Conservation (phyloP, 2,888 invertebrate species). For the Mythimna lalbum region DNA sequence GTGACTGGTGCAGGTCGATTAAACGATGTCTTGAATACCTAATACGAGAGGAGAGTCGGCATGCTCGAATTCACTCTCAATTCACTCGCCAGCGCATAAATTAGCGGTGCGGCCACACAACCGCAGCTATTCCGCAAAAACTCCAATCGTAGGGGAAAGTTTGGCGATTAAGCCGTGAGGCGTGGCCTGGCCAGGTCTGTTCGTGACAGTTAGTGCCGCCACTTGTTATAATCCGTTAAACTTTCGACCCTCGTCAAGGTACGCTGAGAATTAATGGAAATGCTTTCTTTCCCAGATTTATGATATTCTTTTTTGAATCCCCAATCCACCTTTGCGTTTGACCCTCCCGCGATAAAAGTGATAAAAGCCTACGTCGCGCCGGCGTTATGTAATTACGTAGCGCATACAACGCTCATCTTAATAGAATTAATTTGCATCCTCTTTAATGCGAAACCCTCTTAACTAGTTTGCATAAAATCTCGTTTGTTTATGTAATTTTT, state of each 20-base stretch:
- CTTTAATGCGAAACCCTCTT: conserved; percentile 79
- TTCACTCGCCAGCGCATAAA: conserved; percentile 86
- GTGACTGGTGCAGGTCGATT: conserved; percentile 81
- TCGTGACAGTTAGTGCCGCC: conserved; percentile 89
- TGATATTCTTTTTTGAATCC: conserved; percentile 68
- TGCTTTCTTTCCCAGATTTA: conserved; percentile 84
- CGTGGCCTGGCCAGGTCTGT: conserved; percentile 88
- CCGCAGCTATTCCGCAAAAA: conserved; percentile 87
- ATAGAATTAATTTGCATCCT: conserved; percentile 85
- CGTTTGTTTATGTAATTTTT: conserved; percentile 65
- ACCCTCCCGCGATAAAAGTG: conserved; percentile 58
- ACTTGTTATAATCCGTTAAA: conserved; percentile 90
- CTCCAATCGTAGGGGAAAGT: conserved; percentile 89
- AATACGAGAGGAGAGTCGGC: conserved; percentile 81
- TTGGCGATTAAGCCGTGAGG: conserved; percentile 90
- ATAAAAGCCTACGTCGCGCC: conserved; percentile 69
- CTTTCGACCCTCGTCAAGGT: conserved; percentile 90
- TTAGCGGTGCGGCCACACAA: conserved; percentile 82
- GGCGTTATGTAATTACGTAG: conserved; percentile 77
- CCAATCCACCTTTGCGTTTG: conserved; percentile 62
- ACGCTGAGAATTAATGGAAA: conserved; percentile 86
- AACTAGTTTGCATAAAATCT: conserved; percentile 81
- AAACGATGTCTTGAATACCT: conserved; percentile 88
- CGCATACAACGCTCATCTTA: conserved; percentile 82
- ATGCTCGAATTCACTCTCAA: conserved; percentile 78